A percentile compares a stretch with the other conserved stretches of the same genome.
Evolutionary conservation across 1,140 invertebrate species (phyloP).

Genomic region (Onthophagus taurus): DNA sequence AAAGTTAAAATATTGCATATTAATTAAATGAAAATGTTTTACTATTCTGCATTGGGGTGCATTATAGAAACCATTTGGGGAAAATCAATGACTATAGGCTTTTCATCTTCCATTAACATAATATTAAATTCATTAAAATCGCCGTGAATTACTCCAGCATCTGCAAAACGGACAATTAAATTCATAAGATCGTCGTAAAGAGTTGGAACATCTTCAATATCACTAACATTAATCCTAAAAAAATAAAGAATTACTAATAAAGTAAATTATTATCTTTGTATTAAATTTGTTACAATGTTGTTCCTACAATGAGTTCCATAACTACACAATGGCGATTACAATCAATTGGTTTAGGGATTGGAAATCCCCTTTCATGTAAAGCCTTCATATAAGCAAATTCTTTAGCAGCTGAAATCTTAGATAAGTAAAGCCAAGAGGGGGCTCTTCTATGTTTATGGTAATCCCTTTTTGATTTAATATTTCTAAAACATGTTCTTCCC

Average conservation of each 20-base stretch:
- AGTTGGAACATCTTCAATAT: constrained; percentile 64
- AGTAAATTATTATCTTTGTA: constrained; percentile 13
- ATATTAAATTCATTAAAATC: constrained; percentile 99
- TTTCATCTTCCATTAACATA: constrained; percentile 73
- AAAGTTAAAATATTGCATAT: constrained; percentile 4
- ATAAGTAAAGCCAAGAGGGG: constrained; percentile 96
- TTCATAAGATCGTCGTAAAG: constrained; percentile 95
- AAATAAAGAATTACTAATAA: constrained; percentile 1
- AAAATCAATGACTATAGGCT: constrained; percentile 93
- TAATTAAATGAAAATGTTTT: constrained; percentile 1
- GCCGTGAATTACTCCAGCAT: constrained; percentile 94
- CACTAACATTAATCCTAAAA: constrained; percentile 68
- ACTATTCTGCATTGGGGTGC: constrained; percentile 82
- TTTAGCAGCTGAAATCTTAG: constrained; percentile 90
- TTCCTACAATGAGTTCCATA: constrained; percentile 84
- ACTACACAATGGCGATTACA: constrained; percentile 94
- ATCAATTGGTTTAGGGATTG: constrained; percentile 91
- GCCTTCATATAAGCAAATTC: constrained; percentile 99
- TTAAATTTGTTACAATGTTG: constrained; percentile 52
- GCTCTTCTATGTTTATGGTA: constrained; percentile 87
- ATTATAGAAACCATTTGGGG: constrained; percentile 97
- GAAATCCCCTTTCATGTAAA: constrained; percentile 80
- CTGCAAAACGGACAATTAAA: constrained; percentile 81
- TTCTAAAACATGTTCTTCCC: constrained; percentile 93
- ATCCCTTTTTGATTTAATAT: constrained; percentile 92